Base-by-base conservation (phyloP, 37 sponge, comb jelly and placozoan genomes). In the Bolinopsis microptera region DNA sequence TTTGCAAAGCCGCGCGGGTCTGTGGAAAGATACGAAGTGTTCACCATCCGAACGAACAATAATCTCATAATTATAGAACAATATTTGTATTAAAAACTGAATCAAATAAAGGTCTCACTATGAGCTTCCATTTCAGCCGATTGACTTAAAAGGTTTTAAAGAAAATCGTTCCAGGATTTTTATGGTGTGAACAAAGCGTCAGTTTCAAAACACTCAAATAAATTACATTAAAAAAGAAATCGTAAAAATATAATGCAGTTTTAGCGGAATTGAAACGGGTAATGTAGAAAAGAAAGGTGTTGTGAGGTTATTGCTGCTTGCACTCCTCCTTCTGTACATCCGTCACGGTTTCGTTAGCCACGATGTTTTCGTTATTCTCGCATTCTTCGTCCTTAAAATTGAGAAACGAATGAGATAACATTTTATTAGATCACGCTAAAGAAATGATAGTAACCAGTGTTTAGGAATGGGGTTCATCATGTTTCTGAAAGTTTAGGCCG, bases 241-340 rank as follows among this genome's bases (percentile, higher is more conserved):
- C 80, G 80, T 77, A 77, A 77, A 77, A 77, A 77, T 77, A 16
- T 35, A 77, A 32, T 32, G 32, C 32, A 35, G 21, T 77, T 32
- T 32, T 16, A 77, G 80, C 80, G 37, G 80, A 77, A 77, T 77
- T 33, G 35, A 32, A 1, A 35, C 18, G 80, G 35, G 80, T 16
- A 77, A 48, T 48, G 61, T 48, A 48, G 61, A 48, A 48, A 48
- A 48, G 61, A 48, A 48, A 48, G 61, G 61, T 13, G 61, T 13
- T 48, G 61, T 5, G 5, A 18, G 61, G 61, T 27, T 86, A 86
- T 41, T 86, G 90, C 90, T 86, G 90, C 61, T 86, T 86, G 90
- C 90, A 86, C 24, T 86, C 90, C 30, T 86, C 90, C 26, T 86
- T 86, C 61, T 86, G 90, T 28, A 86, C 90, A 38, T 86, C 90